Conservation (phyloP, 1,140 invertebrate species). For the Asobara japonica region DNA sequence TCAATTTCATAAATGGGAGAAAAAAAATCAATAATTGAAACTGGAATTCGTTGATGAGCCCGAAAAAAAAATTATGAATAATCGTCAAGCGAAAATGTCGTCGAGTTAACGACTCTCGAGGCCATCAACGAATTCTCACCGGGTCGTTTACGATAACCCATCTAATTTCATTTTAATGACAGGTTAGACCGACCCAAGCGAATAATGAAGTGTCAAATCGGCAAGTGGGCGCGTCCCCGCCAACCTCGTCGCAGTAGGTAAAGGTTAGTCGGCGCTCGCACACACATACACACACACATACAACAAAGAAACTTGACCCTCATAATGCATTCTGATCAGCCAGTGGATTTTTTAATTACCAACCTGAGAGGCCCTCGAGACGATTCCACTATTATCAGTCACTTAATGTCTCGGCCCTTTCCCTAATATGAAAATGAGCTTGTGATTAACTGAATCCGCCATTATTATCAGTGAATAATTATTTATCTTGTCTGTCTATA, state of each 20-base stretch:
- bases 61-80: background rate
- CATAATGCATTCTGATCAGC: slow-evolving; percentile 34
- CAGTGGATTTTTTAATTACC: slow-evolving; percentile 41
- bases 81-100: background rate
- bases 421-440: background rate
- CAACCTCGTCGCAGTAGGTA: background rate
- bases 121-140: slow-evolving; percentile 27
- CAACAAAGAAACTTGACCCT: background rate
- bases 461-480: background rate
- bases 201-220: slow-evolving; percentile 68
- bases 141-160: slow-evolving; percentile 52
- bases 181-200: slow-evolving; percentile 51
- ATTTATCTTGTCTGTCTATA: too few species aligned
- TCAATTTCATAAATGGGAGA: too few species aligned
- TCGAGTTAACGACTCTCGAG: slow-evolving; percentile 4
- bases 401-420: background rate
- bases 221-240: slow-evolving; percentile 54
- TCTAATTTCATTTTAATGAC: slow-evolving; percentile 67
- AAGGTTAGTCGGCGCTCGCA: slow-evolving; percentile 6
- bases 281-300: slow-evolving; percentile 11
- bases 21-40: too few species aligned
- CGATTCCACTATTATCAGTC: slow-evolving; percentile 38
- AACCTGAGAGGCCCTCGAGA: slow-evolving; percentile 43
- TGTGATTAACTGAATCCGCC: slow-evolving; percentile 14
- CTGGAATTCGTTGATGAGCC: background rate